A percentile compares a stretch with the other conserved stretches of the same genome.
These are phyloP conservation scores for Dendropsophus ebraccatus DNA, from an alignment of 2,113 vertebrate species.

Conservation along the genomic window DNA sequence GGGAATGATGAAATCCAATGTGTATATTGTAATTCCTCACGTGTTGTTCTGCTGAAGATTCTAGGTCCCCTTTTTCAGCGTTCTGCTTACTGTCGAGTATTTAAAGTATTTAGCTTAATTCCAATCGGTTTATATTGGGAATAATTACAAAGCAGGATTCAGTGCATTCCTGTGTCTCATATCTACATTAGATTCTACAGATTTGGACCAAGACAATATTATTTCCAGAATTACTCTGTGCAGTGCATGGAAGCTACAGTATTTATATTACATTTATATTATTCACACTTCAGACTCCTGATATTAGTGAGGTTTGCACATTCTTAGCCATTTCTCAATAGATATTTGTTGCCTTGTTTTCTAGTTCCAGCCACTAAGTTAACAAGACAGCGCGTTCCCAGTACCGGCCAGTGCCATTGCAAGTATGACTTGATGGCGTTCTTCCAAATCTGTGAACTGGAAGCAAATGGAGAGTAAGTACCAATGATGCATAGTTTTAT, in stretches of 20 bases:
- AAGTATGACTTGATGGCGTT: constrained; percentile 96
- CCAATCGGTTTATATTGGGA: not conserved
- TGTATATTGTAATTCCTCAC: not conserved
- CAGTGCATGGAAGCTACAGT: not conserved
- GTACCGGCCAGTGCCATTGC: constrained; percentile 88
- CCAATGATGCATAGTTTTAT: not conserved
- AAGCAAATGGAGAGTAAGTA: constrained; percentile 95
- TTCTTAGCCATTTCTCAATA: not conserved
- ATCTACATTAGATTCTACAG: not conserved
- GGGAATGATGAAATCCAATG: no score
- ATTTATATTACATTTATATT: not conserved
- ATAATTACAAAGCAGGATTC: not conserved
- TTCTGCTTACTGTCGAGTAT: not conserved
- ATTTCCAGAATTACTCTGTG: not conserved
- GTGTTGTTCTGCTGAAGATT: not conserved
- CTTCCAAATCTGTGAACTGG: constrained; percentile 98
- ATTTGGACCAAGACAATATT: not conserved
- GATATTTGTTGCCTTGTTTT: constrained; percentile 19
- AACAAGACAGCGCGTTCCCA: constrained; percentile 83
- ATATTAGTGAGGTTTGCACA: not conserved
- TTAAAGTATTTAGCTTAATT: not conserved
- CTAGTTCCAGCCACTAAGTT: constrained; percentile 97
- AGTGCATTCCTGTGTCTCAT: not conserved
- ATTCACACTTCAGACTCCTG: not conserved
- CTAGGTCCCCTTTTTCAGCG: not conserved